Evolutionary conservation across 2,888 invertebrate genomes (phyloP).

Genomic region (Aradus depressus): DNA sequence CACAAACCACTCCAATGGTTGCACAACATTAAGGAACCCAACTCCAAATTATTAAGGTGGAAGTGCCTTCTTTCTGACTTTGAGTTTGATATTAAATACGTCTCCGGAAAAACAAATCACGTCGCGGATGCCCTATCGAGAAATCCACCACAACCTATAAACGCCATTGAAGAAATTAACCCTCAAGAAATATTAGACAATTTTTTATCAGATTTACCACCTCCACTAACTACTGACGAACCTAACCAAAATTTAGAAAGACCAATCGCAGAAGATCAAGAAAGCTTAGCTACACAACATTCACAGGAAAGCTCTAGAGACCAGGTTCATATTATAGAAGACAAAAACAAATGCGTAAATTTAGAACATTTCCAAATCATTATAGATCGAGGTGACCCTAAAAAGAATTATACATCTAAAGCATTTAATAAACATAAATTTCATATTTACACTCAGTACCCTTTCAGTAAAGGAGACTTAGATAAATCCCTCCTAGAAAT

Average conservation of each 20-base stretch:
- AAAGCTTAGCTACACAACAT: not conserved
- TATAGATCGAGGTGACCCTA: too few relatives aligned
- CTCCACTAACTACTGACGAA: not conserved
- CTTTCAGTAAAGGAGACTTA: slow-evolving; percentile 1
- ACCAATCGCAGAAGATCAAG: not conserved
- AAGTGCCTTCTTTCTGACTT: slow-evolving; percentile 34
- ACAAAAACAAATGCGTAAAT: not conserved
- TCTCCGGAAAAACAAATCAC: too few relatives aligned
- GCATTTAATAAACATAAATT: too few relatives aligned
- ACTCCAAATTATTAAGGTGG: slow-evolving; percentile 34
- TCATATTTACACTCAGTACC: too few relatives aligned
- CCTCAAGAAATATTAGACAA: not conserved
- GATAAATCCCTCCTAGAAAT: slow-evolving; percentile 2
- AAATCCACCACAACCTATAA: not conserved
- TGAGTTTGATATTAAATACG: slow-evolving; percentile 25
- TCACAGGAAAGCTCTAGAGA: not conserved
- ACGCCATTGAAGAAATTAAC: not conserved
- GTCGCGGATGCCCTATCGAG: slow-evolving; percentile 12
- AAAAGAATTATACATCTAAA: too few relatives aligned
- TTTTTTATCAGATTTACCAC: not conserved
- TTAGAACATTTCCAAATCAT: too few relatives aligned
- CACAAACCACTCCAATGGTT: slow-evolving; percentile 10
- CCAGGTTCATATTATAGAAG: too few relatives aligned
- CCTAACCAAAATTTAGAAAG: not conserved
- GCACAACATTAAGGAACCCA: slow-evolving; percentile 9